Evolutionary conservation across 1,140 invertebrate genomes (phyloP).

Genomic region (Metopolophium dirhodum): DNA sequence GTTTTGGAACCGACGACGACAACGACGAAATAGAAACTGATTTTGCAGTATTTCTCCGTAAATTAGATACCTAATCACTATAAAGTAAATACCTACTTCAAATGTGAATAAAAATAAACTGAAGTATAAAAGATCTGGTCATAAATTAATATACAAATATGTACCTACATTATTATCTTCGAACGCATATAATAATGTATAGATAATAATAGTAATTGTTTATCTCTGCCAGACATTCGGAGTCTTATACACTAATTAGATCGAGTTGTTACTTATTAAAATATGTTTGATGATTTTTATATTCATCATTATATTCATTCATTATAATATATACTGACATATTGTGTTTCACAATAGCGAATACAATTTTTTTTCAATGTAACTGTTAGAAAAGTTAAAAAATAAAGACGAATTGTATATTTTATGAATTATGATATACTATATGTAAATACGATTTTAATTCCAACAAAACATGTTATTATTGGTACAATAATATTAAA

Average conservation of each 20-base stretch:
- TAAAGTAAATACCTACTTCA: not conserved
- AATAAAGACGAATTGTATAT: not conserved
- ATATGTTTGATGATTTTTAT: conserved; percentile 1
- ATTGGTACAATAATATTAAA: not conserved
- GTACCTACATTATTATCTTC: not conserved
- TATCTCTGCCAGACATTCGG: not conserved
- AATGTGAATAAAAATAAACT: not conserved
- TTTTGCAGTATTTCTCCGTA: not conserved
- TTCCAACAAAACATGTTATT: not conserved
- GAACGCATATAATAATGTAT: not conserved
- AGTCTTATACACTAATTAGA: not conserved
- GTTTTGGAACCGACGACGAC: not conserved
- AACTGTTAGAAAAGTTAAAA: not conserved
- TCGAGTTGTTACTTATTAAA: not conserved
- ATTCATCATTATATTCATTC: not conserved
- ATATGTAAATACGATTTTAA: not conserved
- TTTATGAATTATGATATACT: not conserved
- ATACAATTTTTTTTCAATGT: not conserved
- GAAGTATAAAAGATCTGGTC: not conserved
- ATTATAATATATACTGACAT: not conserved
- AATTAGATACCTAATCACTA: not conserved
- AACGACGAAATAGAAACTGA: not conserved
- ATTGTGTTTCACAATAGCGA: not conserved
- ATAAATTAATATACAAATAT: not conserved
- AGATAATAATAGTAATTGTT: not conserved